Evolutionary conservation across 2,888 invertebrate species (phyloP), one percentile per base, ranked within the genome.

Genomic region (Artemia sinica): DNA sequence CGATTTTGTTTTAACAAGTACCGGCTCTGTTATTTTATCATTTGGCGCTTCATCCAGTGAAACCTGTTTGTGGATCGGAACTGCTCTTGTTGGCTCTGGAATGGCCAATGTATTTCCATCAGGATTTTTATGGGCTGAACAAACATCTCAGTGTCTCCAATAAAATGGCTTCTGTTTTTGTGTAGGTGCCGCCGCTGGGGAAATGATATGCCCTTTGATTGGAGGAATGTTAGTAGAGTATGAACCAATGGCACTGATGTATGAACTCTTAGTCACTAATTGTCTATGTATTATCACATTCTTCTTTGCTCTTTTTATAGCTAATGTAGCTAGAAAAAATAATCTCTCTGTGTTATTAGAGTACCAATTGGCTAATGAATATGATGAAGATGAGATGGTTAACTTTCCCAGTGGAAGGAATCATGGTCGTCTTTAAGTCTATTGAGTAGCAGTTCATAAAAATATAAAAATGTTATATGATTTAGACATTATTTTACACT

Each of bases 21-120:
- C 75, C 0, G 78, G 76, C 9, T 74, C 77, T 1, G 69, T 76
- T 5, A 72, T 78, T 11, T 72, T 79, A 10, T 71, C 73, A 10
- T 73, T 77, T 67, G 74, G 74, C 41, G 75, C 68, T 13, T 71
- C 73, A 10, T 70, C 72, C 11, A 70, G 73, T 7, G 74, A 76
- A 50, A 72, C 74, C 41, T 71, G 76, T 18, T 70, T 80, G 63
- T 79, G 79, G 78, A 70, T 77, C 12, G 77, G 78, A 11, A 76
- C 79, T 3, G 73, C 77, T 7, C 71, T 77, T 6, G 73, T 80
- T 12, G 80, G 79, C 7, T 72, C 78, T 4, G 80, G 80, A 18
- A 75, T 79, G 74, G 78, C 80, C 0, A 78, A 80, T 9, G 76
- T 79, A 9, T 79, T 80, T 71, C 80, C 80, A 8, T 76, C 79